Conservation (phyloP, 2,888 invertebrate genomes). For the Oscheius sp. region DNA sequence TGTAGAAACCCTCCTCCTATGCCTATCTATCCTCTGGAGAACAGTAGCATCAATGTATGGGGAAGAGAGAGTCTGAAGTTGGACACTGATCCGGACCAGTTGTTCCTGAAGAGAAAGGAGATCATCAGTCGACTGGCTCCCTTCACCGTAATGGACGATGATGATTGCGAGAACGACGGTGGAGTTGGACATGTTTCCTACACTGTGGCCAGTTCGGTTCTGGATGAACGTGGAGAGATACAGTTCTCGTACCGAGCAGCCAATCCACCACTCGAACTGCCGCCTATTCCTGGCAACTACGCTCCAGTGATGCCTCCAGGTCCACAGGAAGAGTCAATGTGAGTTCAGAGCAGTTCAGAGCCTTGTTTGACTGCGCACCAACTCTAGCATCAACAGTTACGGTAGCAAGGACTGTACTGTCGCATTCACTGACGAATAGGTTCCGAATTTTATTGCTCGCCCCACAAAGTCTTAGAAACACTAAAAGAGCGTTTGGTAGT, state of each 20-base stretch:
- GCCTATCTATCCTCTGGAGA: constrained; percentile 16
- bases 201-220: constrained; percentile 55
- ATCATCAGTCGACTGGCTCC: constrained; percentile 51
- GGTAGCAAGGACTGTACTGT: neutral
- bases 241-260: constrained; percentile 12
- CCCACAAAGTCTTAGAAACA: no score
- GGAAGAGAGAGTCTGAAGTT: constrained; percentile 12
- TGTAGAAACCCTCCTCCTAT: constrained; percentile 5
- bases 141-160: constrained; percentile 48
- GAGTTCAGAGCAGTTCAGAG: constrained; percentile 1
- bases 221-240: constrained; percentile 40
- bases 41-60: neutral
- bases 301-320: constrained; percentile 40
- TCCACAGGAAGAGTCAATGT: constrained; percentile 54
- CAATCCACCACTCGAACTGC: constrained; percentile 55
- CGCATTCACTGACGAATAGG: no score
- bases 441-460: no score
- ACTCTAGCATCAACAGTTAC: neutral
- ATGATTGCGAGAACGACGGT: constrained; percentile 46
- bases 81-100: constrained; percentile 58
- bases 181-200: constrained; percentile 69
- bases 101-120: constrained; percentile 58
- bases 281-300: constrained; percentile 59
- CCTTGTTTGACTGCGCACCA: neutral
- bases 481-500: no score